A percentile compares a stretch with the other conserved stretches of the same genome.
Conservation (phyloP, 1,140 invertebrate species). For the Lamellibrachia luymesi region DNA sequence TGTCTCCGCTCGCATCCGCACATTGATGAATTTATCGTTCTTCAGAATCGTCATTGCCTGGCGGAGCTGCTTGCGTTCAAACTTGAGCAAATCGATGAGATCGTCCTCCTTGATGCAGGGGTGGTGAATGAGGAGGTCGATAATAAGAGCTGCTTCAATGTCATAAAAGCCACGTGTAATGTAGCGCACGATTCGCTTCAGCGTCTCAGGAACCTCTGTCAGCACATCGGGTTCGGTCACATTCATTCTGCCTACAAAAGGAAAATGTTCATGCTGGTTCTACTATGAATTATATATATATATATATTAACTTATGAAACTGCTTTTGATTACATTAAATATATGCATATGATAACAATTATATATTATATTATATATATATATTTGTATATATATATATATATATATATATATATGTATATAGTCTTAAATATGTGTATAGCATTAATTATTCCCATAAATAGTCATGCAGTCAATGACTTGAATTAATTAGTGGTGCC, state of each 20-base stretch:
- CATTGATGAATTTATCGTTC: constrained; percentile 93
- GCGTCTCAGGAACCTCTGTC: constrained; percentile 49
- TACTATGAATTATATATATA: neutral
- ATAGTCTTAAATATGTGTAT: too few species aligned
- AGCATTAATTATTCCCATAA: too few species aligned
- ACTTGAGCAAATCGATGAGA: constrained; percentile 87
- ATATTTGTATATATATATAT: too few species aligned
- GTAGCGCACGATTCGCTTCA: constrained; percentile 86
- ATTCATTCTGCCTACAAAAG: neutral
- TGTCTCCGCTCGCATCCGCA: constrained; percentile 87
- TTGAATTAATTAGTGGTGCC: too few species aligned
- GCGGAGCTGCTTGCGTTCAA: constrained; percentile 90
- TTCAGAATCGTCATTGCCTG: constrained; percentile 80
- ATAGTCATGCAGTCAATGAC: too few species aligned
- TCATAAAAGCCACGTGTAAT: constrained; percentile 90
- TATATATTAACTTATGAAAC: too few species aligned
- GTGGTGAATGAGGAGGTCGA: constrained; percentile 92
- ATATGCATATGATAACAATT: too few species aligned
- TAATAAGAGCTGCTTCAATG: constrained; percentile 88
- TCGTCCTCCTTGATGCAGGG: constrained; percentile 97
- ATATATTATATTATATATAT: too few species aligned
- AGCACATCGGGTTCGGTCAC: constrained; percentile 29
- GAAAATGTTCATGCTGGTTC: neutral
- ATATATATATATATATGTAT: too few species aligned
- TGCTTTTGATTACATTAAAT: too few species aligned